Percentiles rank a stretch among this genome's conserved stretches.
Evolutionary conservation across 2,888 invertebrate species (phyloP).

Genomic region (Sepiola atlantica): DNA sequence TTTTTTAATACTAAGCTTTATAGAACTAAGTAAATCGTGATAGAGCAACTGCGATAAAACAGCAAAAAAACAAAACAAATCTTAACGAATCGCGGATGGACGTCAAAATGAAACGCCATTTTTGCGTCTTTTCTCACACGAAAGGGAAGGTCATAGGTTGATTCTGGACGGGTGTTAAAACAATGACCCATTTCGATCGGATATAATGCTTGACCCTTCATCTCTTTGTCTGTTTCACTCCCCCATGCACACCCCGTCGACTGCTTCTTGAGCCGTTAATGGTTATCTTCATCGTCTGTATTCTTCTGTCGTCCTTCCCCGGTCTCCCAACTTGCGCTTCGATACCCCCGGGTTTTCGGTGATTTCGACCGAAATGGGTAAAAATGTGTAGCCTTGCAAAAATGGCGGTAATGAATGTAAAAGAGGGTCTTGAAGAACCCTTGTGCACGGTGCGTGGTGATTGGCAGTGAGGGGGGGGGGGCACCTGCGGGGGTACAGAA

Average conservation of each 20-base stretch:
- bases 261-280: background rate
- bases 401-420: background rate
- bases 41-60: too few relatives aligned
- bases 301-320: background rate
- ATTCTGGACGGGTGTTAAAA: background rate
- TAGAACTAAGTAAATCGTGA: too few relatives aligned
- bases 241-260: background rate
- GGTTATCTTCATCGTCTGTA: background rate
- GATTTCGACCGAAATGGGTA: background rate
- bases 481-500: background rate
- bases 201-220: background rate
- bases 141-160: background rate
- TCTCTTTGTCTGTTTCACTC: background rate
- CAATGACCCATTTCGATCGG: constrained; percentile 13
- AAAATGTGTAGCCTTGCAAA: background rate
- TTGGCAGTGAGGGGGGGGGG: background rate
- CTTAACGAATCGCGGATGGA: too few relatives aligned
- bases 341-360: background rate
- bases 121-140: too few relatives aligned
- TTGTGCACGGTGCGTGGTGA: background rate
- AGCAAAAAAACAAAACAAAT: too few relatives aligned
- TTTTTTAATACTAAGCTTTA: too few relatives aligned
- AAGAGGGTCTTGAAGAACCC: constrained; percentile 32
- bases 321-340: background rate
- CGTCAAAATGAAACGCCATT: too few relatives aligned